A percentile compares a stretch with the other conserved stretches of the same genome.
phyloP scores from a whole-genome alignment of 2,888 invertebrate genomes.

The Athripsodes cinereus region DNA sequence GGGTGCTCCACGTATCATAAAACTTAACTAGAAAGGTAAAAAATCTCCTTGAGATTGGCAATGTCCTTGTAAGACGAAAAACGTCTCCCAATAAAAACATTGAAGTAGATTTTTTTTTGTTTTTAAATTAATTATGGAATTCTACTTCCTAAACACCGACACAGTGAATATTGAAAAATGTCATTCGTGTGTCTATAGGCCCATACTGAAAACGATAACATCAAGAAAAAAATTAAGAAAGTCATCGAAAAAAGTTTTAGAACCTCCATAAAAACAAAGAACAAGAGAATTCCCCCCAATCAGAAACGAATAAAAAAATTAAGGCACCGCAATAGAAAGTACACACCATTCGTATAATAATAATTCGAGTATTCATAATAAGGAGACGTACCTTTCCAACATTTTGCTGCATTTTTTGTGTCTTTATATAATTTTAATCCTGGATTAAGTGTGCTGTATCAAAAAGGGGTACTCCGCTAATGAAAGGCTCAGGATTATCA shows the following conservation, averaged over 20 bases:
- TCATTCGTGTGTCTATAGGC: too few relatives aligned
- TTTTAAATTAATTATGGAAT: too few relatives aligned
- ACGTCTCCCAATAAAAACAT: too few relatives aligned
- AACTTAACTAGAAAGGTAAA: too few relatives aligned
- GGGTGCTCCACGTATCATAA: background rate
- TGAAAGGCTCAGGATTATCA: background rate
- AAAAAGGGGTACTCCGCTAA: background rate
- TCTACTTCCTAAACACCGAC: too few relatives aligned
- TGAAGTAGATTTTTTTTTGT: too few relatives aligned
- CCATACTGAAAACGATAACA: too few relatives aligned
- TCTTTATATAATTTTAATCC: background rate
- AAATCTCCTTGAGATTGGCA: too few relatives aligned
- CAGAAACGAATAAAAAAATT: background rate
- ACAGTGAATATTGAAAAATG: too few relatives aligned
- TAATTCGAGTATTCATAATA: background rate
- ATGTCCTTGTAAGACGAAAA: too few relatives aligned
- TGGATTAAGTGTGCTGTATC: background rate
- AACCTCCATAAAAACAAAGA: background rate
- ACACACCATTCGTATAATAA: background rate
- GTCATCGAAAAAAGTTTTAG: too few relatives aligned
- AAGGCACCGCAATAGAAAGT: background rate
- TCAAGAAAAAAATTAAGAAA: too few relatives aligned
- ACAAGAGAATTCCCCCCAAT: background rate
- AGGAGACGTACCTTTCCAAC: background rate
- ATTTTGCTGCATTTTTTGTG: background rate